A percentile compares a stretch with the other conserved stretches of the same genome.
These are phyloP conservation scores for Pardalotus punctatus DNA, from an alignment of 2,113 vertebrate species.

Conservation along the genomic window DNA sequence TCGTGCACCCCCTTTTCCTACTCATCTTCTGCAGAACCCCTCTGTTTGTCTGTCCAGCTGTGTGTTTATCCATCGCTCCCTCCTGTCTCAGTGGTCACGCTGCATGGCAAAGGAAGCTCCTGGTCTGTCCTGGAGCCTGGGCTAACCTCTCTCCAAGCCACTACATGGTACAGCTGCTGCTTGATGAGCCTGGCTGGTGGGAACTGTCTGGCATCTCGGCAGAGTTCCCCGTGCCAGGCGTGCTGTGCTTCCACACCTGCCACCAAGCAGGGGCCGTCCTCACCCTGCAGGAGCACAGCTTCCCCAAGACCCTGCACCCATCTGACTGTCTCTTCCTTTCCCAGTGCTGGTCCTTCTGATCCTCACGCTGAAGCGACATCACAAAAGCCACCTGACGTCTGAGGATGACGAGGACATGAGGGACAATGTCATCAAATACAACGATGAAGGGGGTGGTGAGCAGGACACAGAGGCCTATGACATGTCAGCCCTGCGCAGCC, in stretches of 20 bases:
- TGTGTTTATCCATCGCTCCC: not conserved
- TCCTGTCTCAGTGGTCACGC: accelerated
- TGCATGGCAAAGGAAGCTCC: not conserved
- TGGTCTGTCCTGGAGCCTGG: accelerated
- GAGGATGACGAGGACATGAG: slow-evolving; percentile 99
- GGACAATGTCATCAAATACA: slow-evolving; percentile 99
- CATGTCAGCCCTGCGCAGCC: slow-evolving; percentile 95
- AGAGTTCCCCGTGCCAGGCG: accelerated
- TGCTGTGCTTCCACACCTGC: not conserved
- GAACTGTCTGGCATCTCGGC: accelerated
- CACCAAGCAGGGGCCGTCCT: accelerated
- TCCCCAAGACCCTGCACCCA: accelerated
- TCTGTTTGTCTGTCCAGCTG: not conserved
- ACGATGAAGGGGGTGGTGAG: slow-evolving; percentile 96
- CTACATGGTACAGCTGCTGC: not conserved
- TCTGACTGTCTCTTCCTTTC: not conserved
- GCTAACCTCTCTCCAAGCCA: not conserved
- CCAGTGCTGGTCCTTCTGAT: slow-evolving; percentile 94
- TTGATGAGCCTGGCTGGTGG: not conserved
- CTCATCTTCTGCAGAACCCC: not conserved
- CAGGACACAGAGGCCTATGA: slow-evolving; percentile 99
- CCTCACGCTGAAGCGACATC: slow-evolving; percentile 92
- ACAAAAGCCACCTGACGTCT: slow-evolving; percentile 88
- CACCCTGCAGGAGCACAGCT: accelerated
- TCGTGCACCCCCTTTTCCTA: not conserved